Base-by-base conservation (phyloP, 2,888 invertebrate genomes). In the Empis livida region DNA sequence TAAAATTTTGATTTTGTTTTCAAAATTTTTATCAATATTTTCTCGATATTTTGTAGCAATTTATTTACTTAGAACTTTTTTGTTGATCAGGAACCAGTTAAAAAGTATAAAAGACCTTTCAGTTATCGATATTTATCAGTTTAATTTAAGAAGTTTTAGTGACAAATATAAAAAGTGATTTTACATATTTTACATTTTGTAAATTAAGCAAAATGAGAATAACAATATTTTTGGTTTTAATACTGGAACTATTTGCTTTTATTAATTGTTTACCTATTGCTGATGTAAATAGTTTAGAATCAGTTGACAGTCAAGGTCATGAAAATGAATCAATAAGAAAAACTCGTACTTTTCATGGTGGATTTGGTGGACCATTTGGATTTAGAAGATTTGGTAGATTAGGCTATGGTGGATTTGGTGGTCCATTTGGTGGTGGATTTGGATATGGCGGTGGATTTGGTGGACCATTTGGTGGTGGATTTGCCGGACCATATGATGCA, bases 361-460 rank as follows among this genome's bases (percentile, higher is more conserved):
- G 37, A 46, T 42, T 45, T 54, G 27, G 27, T 55, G 17, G 44
- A 50, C 30, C 30, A 15, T 45, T 30, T 45, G 47, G 6, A 37
- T 37, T 30, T 20, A 38, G 31, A 14, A 44, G 44, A 9, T 38
- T 16, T 44, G 44, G 41, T 44, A 48, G 49, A 15, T 27, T 46
- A 45, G 49, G 51, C 37, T 42, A 15, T 20, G 37, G 44, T 20
- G 30, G 32, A 10, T 37, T 38, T 37, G 44, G 47, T 14, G 35
- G 39, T 30, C 39, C 23, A n/a, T 10, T 27, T 27, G 44, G 45
- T 3, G 15, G 15, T 9, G n/a, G n/a, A n/a, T n/a, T n/a, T n/a
- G n/a, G n/a, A n/a, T 42, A 32, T 14, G 48, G 45, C 13, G 46
- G 43, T 35, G 42, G 42, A 3, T 23, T 32, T 32, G 32, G 43